A percentile compares a stretch with the other conserved stretches of the same genome.
Conservation (phyloP, 2,797 vertebrate species). For the Tokudaia tokunoshimensis region DNA sequence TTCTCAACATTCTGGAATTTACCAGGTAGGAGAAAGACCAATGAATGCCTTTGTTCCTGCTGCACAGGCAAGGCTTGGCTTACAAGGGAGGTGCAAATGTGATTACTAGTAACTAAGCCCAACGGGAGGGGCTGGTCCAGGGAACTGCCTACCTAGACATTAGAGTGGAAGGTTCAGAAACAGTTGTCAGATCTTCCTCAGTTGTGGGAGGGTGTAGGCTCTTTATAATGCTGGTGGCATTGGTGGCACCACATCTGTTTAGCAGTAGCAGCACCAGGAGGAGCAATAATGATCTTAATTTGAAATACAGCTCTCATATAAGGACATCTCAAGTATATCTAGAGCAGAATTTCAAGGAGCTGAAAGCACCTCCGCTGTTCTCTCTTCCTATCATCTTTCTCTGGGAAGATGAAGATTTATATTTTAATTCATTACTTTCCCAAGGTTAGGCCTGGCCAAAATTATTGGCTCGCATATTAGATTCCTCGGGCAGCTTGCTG, state of each 20-base stretch:
- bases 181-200: not conserved
- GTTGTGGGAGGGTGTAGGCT: not conserved
- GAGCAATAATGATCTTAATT: constrained; percentile 44
- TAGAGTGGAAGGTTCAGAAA: constrained; percentile 34
- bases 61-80: not conserved
- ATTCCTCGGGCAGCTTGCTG: constrained; percentile 25
- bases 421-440: constrained; percentile 51
- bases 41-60: not conserved
- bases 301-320: constrained; percentile 57
- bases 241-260: not conserved
- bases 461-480: constrained; percentile 16
- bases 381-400: not conserved
- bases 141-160: not conserved
- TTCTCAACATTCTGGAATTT: constrained; percentile 55
- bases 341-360: not conserved
- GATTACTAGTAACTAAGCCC: not conserved
- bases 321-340: constrained; percentile 34
- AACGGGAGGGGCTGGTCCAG: not conserved
- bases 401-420: constrained; percentile 26
- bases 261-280: not conserved
- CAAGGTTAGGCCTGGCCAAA: constrained; percentile 10
- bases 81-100: not conserved
- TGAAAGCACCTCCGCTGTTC: not conserved
- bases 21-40: not conserved
- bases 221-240: not conserved